A percentile compares a stretch with the other conserved stretches of the same genome.
Conservation (phyloP, 2,113 vertebrate genomes). For the Myodes glareolus region DNA sequence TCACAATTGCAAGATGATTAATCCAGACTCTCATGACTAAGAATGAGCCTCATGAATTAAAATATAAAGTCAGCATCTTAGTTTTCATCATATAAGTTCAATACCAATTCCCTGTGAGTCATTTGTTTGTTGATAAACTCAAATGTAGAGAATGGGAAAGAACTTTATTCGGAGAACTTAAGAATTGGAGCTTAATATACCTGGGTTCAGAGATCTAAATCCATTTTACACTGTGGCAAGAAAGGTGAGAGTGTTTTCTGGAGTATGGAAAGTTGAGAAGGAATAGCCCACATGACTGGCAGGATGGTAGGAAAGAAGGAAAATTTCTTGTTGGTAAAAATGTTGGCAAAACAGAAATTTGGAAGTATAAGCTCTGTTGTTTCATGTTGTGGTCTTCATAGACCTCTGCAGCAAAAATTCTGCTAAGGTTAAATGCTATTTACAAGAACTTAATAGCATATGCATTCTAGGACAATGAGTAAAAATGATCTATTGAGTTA, state of each 20-base stretch:
- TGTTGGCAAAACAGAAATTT: background rate
- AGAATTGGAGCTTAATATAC: background rate
- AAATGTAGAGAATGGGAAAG: background rate
- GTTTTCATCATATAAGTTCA: background rate
- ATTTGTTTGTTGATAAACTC: background rate
- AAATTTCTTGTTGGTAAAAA: background rate
- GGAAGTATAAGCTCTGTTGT: background rate
- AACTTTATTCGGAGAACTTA: background rate
- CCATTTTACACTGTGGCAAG: background rate
- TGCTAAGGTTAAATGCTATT: background rate
- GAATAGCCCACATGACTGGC: background rate
- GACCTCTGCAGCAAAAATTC: background rate
- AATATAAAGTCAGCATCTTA: background rate
- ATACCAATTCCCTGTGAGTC: background rate
- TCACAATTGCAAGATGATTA: background rate
- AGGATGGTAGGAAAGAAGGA: background rate
- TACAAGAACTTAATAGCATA: background rate
- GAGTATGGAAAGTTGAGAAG: background rate
- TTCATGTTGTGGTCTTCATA: background rate
- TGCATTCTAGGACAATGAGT: background rate
- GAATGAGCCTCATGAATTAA: background rate
- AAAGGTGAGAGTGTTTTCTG: no score
- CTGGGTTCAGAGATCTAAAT: background rate
- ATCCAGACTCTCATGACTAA: background rate
- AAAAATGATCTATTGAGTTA: conserved; percentile 10